Evolutionary conservation across 2,797 vertebrate species (phyloP).

Genomic region (Sandelia bainsii): DNA sequence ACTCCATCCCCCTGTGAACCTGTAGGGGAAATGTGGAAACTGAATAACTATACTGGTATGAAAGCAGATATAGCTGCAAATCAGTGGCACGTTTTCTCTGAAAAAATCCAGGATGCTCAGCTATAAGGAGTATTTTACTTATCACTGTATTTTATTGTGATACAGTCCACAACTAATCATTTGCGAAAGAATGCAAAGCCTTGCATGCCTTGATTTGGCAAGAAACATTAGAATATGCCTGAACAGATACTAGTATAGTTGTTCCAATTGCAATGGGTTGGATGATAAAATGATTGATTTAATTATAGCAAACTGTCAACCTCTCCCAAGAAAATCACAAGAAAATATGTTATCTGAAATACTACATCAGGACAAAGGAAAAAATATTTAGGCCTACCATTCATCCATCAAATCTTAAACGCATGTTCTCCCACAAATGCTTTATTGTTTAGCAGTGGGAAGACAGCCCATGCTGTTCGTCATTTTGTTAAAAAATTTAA

Average conservation of each 20-base stretch:
- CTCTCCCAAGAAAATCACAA: slow-evolving; percentile 38
- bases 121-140: not conserved
- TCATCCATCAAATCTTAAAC: slow-evolving; percentile 65
- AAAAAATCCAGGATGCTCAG: slow-evolving; percentile 27
- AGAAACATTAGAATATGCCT: slow-evolving; percentile 38
- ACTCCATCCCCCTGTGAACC: slow-evolving; percentile 40
- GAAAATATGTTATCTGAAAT: slow-evolving; percentile 70
- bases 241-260: slow-evolving; percentile 29
- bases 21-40: slow-evolving; percentile 50
- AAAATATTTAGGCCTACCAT: slow-evolving; percentile 44
- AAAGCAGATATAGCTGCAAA: slow-evolving; percentile 25
- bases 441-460: slow-evolving; percentile 39
- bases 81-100: slow-evolving; percentile 36
- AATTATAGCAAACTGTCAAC: slow-evolving; percentile 36
- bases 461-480: slow-evolving; percentile 45
- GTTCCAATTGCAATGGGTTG: slow-evolving; percentile 34
- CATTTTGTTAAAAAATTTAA: slow-evolving; percentile 46
- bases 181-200: slow-evolving; percentile 7
- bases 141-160: not conserved
- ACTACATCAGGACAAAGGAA: slow-evolving; percentile 47
- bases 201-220: slow-evolving; percentile 14
- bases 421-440: slow-evolving; percentile 50
- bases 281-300: slow-evolving; percentile 51
- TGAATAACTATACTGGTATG: slow-evolving; percentile 48
- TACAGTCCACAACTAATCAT: slow-evolving; percentile 3